These are phyloP conservation scores for Silurus meridionalis DNA, from an alignment of 2,113 vertebrate genomes.

Conservation along the genomic window DNA sequence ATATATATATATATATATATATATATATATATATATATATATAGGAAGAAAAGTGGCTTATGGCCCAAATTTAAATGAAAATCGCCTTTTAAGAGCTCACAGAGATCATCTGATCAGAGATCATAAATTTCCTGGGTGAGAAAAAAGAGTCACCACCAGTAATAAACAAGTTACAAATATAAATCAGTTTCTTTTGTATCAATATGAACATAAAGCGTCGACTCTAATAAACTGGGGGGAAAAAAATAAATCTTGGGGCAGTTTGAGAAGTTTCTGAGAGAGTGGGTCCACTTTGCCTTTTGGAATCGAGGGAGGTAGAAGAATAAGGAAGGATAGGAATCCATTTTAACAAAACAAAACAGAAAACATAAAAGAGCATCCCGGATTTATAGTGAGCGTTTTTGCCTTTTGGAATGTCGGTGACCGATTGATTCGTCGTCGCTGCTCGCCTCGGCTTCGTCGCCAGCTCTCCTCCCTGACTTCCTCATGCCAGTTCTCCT, in stretches of 20 bases:
- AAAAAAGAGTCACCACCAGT: constrained; percentile 51
- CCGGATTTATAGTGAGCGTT: constrained; percentile 66
- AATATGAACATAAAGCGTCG: constrained; percentile 69
- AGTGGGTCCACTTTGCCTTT: constrained; percentile 43
- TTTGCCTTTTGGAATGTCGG: constrained; percentile 79
- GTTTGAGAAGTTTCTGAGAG: constrained; percentile 54
- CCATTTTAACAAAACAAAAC: constrained; percentile 33
- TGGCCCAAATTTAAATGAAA: constrained; percentile 42
- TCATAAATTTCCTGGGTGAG: constrained; percentile 45
- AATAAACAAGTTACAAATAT: constrained; percentile 77
- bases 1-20: not conserved
- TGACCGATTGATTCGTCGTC: constrained; percentile 65
- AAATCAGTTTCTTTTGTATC: constrained; percentile 67
- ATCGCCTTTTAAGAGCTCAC: constrained; percentile 60
- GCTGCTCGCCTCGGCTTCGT: constrained; percentile 53
- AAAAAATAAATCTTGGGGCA: constrained; percentile 59
- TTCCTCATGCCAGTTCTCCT: constrained; percentile 67
- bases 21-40: not conserved
- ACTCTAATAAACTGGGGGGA: constrained; percentile 50
- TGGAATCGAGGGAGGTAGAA: constrained; percentile 51
- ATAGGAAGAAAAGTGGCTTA: not conserved
- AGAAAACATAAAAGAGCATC: constrained; percentile 46
- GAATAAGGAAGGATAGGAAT: constrained; percentile 45
- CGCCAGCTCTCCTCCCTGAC: constrained; percentile 41
- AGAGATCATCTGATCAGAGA: constrained; percentile 52